Percentiles rank a stretch among this genome's conserved stretches.
Conservation (phyloP, 2,888 invertebrate species). For the Philereme vetulata region DNA sequence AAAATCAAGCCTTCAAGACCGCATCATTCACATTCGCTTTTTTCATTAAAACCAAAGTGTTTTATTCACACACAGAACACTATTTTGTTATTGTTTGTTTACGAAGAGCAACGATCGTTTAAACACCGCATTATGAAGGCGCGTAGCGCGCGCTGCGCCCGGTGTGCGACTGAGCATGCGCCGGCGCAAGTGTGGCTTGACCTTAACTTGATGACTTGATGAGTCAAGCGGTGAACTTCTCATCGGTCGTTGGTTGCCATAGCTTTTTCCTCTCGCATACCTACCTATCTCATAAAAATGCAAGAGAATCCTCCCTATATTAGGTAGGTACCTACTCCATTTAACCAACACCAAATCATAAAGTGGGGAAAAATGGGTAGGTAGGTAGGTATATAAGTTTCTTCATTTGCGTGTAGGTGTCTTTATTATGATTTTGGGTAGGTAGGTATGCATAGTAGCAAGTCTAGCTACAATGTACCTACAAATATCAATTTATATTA, state of each 20-base stretch:
- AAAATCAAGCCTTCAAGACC: not conserved
- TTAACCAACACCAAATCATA: no score
- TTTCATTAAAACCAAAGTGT: not conserved
- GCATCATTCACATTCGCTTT: not conserved
- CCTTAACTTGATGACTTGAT: slow-evolving; percentile 8
- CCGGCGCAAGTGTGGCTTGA: slow-evolving; percentile 30
- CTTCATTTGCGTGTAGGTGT: no score
- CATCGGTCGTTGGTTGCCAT: slow-evolving; percentile 5
- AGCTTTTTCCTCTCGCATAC: not conserved
- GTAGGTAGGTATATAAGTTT: no score
- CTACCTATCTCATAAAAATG: not conserved
- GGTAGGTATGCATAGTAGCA: no score
- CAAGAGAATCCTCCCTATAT: no score
- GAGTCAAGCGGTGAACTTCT: slow-evolving; percentile 23
- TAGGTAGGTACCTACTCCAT: no score
- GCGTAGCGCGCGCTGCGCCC: slow-evolving; percentile 75
- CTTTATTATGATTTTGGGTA: no score
- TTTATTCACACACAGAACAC: not conserved
- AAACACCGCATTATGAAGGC: slow-evolving; percentile 42
- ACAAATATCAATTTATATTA: no score
- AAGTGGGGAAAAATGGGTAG: no score
- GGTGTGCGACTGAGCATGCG: slow-evolving; percentile 41
- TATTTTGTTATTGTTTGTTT: slow-evolving; percentile 7
- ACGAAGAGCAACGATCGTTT: slow-evolving; percentile 25
- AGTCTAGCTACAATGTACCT: no score